Percentiles rank a stretch among this genome's conserved stretches.
These are phyloP conservation scores for Epinotia bilunana DNA, from an alignment of 2,888 invertebrate species.

Conservation along the genomic window DNA sequence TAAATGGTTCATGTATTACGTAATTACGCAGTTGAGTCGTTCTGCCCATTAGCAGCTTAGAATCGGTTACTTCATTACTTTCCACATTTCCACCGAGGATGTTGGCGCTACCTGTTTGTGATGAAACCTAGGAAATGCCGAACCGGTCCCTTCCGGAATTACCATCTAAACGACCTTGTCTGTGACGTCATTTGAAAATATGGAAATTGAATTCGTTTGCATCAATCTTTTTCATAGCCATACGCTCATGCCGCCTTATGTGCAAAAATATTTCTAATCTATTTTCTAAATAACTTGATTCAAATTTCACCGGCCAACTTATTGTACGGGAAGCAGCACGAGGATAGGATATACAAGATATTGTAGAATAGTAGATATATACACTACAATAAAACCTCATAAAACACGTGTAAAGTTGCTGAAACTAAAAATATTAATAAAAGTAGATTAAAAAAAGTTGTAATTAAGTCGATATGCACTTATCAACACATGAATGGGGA, in stretches of 20 bases:
- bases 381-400: background rate
- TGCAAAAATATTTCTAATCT: no score
- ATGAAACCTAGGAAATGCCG: conserved; percentile 33
- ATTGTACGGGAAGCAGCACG: no score
- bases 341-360: background rate
- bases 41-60: conserved; percentile 15
- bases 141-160: conserved; percentile 21
- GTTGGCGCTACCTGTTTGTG: conserved; percentile 16
- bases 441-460: background rate
- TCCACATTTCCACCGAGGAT: conserved; percentile 33
- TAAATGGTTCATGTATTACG: conserved; percentile 18
- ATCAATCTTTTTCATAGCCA: conserved; percentile 1
- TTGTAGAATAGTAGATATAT: no score
- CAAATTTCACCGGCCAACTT: no score
- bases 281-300: no score
- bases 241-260: background rate
- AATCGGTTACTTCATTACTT: conserved; percentile 35
- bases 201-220: background rate
- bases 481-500: no score
- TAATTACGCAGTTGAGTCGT: conserved; percentile 19
- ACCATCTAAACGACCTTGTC: conserved; percentile 10
- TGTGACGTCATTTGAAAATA: background rate
- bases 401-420: background rate
- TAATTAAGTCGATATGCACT: background rate
- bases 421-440: background rate